phyloP scores from a whole-genome alignment of 2,113 vertebrate species.

The Phalacrocorax brasilianus region DNA sequence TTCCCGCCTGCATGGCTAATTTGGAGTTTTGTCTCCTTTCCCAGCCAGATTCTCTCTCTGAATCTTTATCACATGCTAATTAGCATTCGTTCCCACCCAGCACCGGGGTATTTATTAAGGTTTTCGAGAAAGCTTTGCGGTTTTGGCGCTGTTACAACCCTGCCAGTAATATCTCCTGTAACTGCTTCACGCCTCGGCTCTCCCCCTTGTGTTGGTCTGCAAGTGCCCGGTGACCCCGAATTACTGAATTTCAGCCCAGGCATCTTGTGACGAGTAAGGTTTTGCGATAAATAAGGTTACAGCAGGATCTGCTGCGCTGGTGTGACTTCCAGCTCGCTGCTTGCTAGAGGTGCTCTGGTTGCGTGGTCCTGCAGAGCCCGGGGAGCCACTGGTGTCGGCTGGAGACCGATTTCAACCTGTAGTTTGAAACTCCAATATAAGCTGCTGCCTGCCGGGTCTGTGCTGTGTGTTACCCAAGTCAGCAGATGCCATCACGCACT shows the following conservation, averaged over 20 bases:
- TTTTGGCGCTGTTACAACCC: neutral
- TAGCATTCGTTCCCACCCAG: slow-evolving; percentile 34
- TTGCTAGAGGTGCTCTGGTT: neutral
- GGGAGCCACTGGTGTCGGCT: neutral
- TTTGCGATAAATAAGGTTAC: neutral
- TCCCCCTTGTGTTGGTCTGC: too few species aligned
- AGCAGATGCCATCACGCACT: neutral
- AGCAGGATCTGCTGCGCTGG: neutral
- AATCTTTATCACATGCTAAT: slow-evolving; percentile 55
- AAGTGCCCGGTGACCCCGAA: neutral
- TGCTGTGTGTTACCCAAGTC: neutral
- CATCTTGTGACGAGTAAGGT: neutral
- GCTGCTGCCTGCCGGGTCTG: neutral
- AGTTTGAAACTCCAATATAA: rapidly evolving
- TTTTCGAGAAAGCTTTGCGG: neutral
- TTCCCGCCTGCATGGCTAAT: slow-evolving; percentile 32
- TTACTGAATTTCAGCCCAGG: neutral
- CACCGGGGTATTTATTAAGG: neutral
- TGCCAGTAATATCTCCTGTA: neutral
- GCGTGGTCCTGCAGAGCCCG: neutral
- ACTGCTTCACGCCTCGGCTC: neutral
- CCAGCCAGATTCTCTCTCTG: slow-evolving; percentile 9
- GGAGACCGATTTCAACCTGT: neutral
- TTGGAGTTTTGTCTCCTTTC: slow-evolving; percentile 22
- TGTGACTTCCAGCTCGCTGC: neutral